A percentile compares a stretch with the other conserved stretches of the same genome.
These are phyloP conservation scores for Agonopterix subpropinquella DNA, from an alignment of 2,888 invertebrate genomes.

Conservation along the genomic window DNA sequence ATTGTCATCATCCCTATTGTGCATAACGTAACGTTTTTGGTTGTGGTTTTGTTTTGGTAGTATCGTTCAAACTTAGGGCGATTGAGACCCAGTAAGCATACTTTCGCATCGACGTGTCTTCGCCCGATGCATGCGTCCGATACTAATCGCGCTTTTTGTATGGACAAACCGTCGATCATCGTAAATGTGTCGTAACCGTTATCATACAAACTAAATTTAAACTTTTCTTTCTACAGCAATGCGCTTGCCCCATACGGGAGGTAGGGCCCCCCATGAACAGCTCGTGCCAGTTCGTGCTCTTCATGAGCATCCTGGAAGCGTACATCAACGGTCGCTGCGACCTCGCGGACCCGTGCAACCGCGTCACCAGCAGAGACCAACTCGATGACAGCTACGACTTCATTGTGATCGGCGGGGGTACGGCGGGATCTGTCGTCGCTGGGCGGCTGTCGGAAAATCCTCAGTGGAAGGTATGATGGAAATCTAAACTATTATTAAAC, in stretches of 20 bases:
- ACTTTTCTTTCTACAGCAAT: slow-evolving; percentile 42
- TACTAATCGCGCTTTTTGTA: too few species aligned
- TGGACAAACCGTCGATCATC: too few species aligned
- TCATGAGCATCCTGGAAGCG: slow-evolving; percentile 79
- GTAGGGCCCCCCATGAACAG: slow-evolving; percentile 75
- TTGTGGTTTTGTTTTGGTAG: too few species aligned
- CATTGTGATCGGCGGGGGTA: slow-evolving; percentile 80
- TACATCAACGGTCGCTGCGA: slow-evolving; percentile 77
- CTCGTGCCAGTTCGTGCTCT: slow-evolving; percentile 76
- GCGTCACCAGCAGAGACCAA: slow-evolving; percentile 58
- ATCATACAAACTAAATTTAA: not conserved
- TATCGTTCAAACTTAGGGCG: too few species aligned
- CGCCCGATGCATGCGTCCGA: too few species aligned
- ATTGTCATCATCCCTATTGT: too few species aligned
- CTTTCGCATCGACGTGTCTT: too few species aligned
- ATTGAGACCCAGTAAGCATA: too few species aligned
- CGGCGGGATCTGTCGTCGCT: slow-evolving; percentile 79
- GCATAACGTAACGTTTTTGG: too few species aligned
- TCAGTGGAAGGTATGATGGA: slow-evolving; percentile 71
- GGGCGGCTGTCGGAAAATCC: slow-evolving; percentile 79
- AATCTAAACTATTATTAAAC: not conserved
- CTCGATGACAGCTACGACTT: slow-evolving; percentile 77
- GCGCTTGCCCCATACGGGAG: slow-evolving; percentile 71
- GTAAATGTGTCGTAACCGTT: not conserved
- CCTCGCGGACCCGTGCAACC: slow-evolving; percentile 76